These are phyloP conservation scores for Chelon auratus DNA, from an alignment of 2,797 vertebrate genomes.

Conservation along the genomic window DNA sequence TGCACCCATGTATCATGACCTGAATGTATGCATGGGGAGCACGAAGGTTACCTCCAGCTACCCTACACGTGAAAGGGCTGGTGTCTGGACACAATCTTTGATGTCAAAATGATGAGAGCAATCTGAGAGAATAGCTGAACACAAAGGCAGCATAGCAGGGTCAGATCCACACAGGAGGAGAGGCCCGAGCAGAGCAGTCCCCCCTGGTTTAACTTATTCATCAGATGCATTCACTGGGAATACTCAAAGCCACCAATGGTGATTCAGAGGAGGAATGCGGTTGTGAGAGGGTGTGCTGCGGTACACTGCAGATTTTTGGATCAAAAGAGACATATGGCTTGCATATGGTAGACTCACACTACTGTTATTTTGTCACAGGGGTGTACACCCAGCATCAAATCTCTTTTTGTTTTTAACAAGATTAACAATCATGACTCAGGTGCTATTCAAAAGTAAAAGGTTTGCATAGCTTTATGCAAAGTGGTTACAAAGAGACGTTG, in stretches of 20 bases:
- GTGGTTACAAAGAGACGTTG: neutral
- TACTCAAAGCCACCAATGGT: slow-evolving; percentile 44
- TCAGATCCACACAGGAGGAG: slow-evolving; percentile 62
- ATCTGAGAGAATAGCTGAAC: slow-evolving; percentile 49
- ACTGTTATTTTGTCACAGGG: slow-evolving; percentile 15
- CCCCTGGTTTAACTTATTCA: slow-evolving; percentile 67
- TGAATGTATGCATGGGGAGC: slow-evolving; percentile 25
- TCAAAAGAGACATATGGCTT: slow-evolving; percentile 54
- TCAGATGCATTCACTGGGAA: slow-evolving; percentile 50
- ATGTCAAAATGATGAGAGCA: slow-evolving; percentile 62
- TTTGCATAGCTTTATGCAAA: too few species aligned
- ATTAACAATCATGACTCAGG: too few species aligned
- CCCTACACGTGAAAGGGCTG: slow-evolving; percentile 32
- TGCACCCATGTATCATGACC: slow-evolving; percentile 1
- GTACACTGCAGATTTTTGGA: slow-evolving; percentile 21
- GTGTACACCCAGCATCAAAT: slow-evolving; percentile 3
- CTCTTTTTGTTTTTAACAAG: neutral
- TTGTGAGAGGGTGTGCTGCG: slow-evolving; percentile 26
- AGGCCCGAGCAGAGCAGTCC: slow-evolving; percentile 39
- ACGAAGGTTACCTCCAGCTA: slow-evolving; percentile 47
- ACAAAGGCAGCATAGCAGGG: slow-evolving; percentile 44
- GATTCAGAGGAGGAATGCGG: slow-evolving; percentile 48
- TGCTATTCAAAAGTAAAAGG: too few species aligned
- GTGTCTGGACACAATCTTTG: slow-evolving; percentile 61
- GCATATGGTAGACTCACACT: slow-evolving; percentile 38